phyloP scores from a whole-genome alignment of 2,888 invertebrate species.

The Dermolepida albohirtum region DNA sequence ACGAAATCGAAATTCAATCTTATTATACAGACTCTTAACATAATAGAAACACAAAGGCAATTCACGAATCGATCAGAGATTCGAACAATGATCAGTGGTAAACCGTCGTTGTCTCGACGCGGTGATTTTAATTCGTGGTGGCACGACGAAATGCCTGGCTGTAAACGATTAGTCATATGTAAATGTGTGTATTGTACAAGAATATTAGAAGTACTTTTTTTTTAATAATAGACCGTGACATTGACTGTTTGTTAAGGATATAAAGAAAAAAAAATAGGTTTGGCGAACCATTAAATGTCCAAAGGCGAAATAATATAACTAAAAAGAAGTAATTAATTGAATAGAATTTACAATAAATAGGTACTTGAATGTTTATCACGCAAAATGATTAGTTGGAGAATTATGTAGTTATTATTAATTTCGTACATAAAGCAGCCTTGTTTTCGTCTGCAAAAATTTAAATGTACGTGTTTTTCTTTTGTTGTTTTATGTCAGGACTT shows the following conservation, averaged over 20 bases:
- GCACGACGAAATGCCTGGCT: neutral
- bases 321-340: too few relatives aligned
- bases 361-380: too few relatives aligned
- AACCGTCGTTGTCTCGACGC: neutral
- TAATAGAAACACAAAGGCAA: constrained; percentile 16
- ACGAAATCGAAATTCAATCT: constrained; percentile 15
- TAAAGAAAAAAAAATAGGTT: neutral
- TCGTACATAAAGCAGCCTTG: too few relatives aligned
- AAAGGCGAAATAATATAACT: too few relatives aligned
- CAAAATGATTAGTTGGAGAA: too few relatives aligned
- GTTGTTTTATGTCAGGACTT: too few relatives aligned
- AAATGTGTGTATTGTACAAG: constrained; percentile 17
- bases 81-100: constrained; percentile 7
- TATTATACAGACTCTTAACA: constrained; percentile 2
- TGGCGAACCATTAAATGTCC: too few relatives aligned
- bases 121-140: constrained; percentile 20
- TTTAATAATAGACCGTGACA: constrained; percentile 27
- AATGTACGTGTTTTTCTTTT: too few relatives aligned
- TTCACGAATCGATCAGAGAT: constrained; percentile 16
- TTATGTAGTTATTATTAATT: too few relatives aligned
- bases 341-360: too few relatives aligned
- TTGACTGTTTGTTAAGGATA: constrained; percentile 16
- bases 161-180: constrained; percentile 27
- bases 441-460: too few relatives aligned
- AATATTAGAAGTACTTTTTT: constrained; percentile 18